Conservation (phyloP, 2,888 invertebrate species). For the Xestia sexstrigata region DNA sequence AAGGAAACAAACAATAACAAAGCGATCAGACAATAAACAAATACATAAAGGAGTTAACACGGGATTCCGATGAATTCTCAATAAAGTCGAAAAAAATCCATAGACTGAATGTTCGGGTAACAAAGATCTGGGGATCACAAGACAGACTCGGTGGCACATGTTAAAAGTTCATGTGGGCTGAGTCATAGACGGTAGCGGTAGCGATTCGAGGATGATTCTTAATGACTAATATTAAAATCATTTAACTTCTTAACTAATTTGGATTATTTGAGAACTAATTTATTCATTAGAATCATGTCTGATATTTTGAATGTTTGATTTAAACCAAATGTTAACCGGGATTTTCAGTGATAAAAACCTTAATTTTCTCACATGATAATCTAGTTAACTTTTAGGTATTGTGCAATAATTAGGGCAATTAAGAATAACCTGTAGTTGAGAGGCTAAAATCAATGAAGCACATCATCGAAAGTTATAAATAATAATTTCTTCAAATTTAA, state of each 20-base stretch:
- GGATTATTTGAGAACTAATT: not conserved
- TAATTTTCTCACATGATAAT: not conserved
- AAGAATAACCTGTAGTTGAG: not conserved
- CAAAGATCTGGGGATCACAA: conserved; percentile 82
- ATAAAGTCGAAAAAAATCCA: conserved; percentile 81
- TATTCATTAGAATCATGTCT: not conserved
- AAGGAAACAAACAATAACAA: conserved; percentile 64
- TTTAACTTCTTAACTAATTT: not conserved
- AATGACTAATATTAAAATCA: not conserved
- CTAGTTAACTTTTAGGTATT: not conserved
- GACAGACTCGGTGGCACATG: conserved; percentile 76
- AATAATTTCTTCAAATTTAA: not conserved
- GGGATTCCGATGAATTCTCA: conserved; percentile 75
- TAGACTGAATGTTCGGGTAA: conserved; percentile 81
- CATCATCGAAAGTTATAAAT: not conserved
- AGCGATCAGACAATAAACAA: conserved; percentile 67
- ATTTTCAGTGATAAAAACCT: not conserved
- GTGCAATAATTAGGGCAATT: not conserved
- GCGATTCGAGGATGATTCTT: conserved; percentile 49
- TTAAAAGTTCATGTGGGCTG: conserved; percentile 69
- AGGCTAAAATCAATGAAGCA: not conserved
- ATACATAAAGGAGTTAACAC: conserved; percentile 73
- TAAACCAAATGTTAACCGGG: not conserved
- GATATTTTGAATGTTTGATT: not conserved
- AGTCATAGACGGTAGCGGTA: conserved; percentile 45